Conservation (phyloP, 2,797 vertebrate species). For the Labroides dimidiatus region DNA sequence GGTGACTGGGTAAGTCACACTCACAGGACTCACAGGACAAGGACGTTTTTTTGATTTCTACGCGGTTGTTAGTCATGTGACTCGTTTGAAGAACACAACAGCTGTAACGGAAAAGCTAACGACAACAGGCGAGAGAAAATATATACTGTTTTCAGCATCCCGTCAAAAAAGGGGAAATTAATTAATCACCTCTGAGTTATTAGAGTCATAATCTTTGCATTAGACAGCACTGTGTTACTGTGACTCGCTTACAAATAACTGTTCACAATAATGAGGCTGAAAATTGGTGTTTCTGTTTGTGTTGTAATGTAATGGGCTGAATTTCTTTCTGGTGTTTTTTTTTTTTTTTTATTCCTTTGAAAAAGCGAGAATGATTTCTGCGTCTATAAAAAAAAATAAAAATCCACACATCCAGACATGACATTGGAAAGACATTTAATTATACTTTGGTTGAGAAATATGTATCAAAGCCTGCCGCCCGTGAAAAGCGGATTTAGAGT, state of each 20-base stretch:
- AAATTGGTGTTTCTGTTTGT: constrained; percentile 68
- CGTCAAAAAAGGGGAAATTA: constrained; percentile 47
- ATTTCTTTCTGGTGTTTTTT: constrained; percentile 55
- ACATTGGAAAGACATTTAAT: constrained; percentile 83
- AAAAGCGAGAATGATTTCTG: constrained; percentile 60
- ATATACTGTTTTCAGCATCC: constrained; percentile 39
- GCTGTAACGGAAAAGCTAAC: background rate
- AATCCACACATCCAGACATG: constrained; percentile 70
- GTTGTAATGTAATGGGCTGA: constrained; percentile 56
- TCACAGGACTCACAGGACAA: constrained; percentile 31
- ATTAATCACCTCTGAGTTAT: constrained; percentile 70
- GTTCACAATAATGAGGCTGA: constrained; percentile 60
- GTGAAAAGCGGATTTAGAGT: constrained; percentile 77
- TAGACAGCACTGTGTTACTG: constrained; percentile 46
- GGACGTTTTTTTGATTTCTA: constrained; percentile 4
- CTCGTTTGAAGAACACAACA: constrained; percentile 3
- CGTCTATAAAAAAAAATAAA: constrained; percentile 67
- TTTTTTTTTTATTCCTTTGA: constrained; percentile 27
- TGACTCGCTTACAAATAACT: constrained; percentile 69
- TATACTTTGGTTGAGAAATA: constrained; percentile 74
- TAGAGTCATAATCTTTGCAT: constrained; percentile 53
- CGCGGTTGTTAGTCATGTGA: constrained; percentile 6
- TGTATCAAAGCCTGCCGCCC: constrained; percentile 69
- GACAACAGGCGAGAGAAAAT: constrained; percentile 30
- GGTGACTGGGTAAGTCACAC: constrained; percentile 25